A percentile compares a stretch with the other conserved stretches of the same genome.
phyloP scores from a whole-genome alignment of 2,113 vertebrate genomes.

The Antechinus stuartii region DNA sequence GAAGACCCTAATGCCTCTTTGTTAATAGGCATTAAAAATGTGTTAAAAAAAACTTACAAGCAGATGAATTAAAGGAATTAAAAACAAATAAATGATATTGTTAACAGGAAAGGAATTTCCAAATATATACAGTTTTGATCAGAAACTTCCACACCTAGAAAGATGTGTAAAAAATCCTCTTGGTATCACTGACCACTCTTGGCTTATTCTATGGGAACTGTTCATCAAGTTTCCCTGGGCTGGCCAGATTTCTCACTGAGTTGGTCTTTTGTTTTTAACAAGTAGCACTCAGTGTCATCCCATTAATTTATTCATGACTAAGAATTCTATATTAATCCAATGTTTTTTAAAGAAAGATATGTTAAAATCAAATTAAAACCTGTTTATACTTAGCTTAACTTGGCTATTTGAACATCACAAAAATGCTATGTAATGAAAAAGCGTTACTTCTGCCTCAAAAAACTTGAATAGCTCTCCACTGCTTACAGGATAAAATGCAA shows the following conservation, averaged over 20 bases:
- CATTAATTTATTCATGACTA: neutral
- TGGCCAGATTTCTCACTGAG: neutral
- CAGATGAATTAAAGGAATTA: conserved; percentile 21
- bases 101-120: neutral
- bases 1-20: neutral
- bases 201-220: accelerated
- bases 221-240: neutral
- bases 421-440: neutral
- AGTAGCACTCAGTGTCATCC: neutral
- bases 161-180: neutral
- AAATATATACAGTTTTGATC: neutral
- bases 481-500: no score
- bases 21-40: neutral
- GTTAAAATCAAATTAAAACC: no score
- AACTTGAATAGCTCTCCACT: no score
- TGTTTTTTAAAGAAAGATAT: no score
- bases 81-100: neutral
- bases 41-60: conserved; percentile 2
- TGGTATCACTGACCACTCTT: neutral
- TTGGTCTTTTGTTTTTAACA: neutral
- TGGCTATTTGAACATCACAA: neutral
- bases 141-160: conserved; percentile 31
- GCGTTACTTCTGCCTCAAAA: neutral
- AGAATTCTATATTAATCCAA: neutral
- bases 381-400: neutral